Evolutionary conservation across 2,113 vertebrate genomes (phyloP), one percentile per base, ranked within the genome.

Genomic region (Abramis brama): DNA sequence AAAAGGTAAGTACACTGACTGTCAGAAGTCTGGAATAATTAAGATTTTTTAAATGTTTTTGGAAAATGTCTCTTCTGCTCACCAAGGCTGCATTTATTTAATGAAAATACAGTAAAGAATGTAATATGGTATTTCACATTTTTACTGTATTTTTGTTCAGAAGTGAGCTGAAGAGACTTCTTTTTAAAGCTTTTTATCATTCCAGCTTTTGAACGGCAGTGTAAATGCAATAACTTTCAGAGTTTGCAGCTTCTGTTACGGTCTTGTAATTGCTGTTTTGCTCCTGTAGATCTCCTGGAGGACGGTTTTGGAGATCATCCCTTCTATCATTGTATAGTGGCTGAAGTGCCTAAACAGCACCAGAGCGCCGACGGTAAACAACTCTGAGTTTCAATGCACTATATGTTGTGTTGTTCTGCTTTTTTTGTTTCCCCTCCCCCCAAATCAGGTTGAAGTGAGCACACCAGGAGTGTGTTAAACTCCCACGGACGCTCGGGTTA

Each of bases 301-400:
- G 95, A 96, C 2, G 92, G 95, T 39, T 97, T 96, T 86, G 95
- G 95, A 45, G 90, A 94, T 6, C 92, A 92, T 76, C 92, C 94
- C 0, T 95, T 95, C 90, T 96, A 94, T 83, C 92, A 94, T 85
- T 93, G 92, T 55, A 90, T 96, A 6, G 90, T 94, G 84, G 95
- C 95, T 74, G 95, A 96, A 88, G 87, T 92, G 70, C 89, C 82
- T 1, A 91, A 90, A 47, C 90, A 91, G 9, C 80, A 83, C 4
- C 91, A 92, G 86, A 88, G 87, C 17, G 6, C 76, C 0, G 79
- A 92, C 62, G 93, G 94, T 95, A 93, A 91, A 27, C 27, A 33
- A 4, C 77, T 70, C 77, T 70, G 12, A 6, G 25, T 10, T 8
- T 45, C 21, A 30, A 7, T 12, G 30, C 77, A 55, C n/a, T 4